Percentiles rank a stretch among this genome's conserved stretches.
phyloP scores from a whole-genome alignment of 1,140 invertebrate species.

The Proctacanthus coquilletti region DNA sequence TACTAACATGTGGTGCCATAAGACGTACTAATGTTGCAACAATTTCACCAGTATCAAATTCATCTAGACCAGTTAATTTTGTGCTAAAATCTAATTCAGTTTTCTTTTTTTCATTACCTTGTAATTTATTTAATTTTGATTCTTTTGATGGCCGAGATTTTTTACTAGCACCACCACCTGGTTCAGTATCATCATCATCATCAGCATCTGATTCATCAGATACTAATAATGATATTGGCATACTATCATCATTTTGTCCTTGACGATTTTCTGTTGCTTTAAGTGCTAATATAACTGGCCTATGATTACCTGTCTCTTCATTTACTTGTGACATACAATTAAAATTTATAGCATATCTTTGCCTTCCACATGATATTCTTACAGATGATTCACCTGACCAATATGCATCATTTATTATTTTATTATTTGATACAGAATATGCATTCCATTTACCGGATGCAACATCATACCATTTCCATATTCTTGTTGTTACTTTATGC shows the following conservation, averaged over 20 bases:
- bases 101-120: slow-evolving; percentile 5
- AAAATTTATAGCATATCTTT: slow-evolving; percentile 68
- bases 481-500: slow-evolving; percentile 45
- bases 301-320: slow-evolving; percentile 66
- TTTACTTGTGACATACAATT: slow-evolving; percentile 70
- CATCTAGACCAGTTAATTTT: slow-evolving; percentile 19
- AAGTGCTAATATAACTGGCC: slow-evolving; percentile 65
- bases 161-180: not conserved
- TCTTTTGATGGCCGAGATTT: slow-evolving; percentile 3
- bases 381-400: slow-evolving; percentile 57
- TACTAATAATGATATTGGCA: too few relatives aligned
- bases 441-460: slow-evolving; percentile 65
- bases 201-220: not conserved
- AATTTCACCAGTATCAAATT: slow-evolving; percentile 27
- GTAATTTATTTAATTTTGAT: slow-evolving; percentile 1
- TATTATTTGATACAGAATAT: slow-evolving; percentile 60
- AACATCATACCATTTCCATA: slow-evolving; percentile 81
- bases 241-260: too few relatives aligned
- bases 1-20: slow-evolving; percentile 41
- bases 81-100: not conserved
- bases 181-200: slow-evolving; percentile 9
- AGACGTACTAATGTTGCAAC: slow-evolving; percentile 50
- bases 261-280: slow-evolving; percentile 22
- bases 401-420: slow-evolving; percentile 71
- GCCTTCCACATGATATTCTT: slow-evolving; percentile 54